Percentiles rank a stretch among this genome's conserved stretches.
These are phyloP conservation scores for Syngnathoides biaculeatus DNA, from an alignment of 2,113 vertebrate species.

Conservation along the genomic window DNA sequence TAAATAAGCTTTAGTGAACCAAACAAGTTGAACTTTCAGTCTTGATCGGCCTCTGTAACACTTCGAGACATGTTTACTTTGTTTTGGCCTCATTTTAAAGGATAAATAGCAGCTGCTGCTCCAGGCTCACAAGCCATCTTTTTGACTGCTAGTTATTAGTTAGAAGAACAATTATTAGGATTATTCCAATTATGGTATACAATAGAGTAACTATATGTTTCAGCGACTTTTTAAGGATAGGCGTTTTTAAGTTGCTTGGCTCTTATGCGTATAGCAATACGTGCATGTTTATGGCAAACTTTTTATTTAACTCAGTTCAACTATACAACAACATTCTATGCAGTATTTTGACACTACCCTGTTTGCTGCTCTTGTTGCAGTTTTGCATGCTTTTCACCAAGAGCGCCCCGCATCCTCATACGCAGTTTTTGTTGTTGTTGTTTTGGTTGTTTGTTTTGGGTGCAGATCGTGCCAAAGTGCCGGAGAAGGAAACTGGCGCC, in stretches of 20 bases:
- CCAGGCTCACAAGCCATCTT: constrained; percentile 14
- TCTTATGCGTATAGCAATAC: background rate
- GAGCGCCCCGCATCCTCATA: background rate
- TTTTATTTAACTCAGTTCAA: background rate
- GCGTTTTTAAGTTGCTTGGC: background rate
- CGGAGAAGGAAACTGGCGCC: constrained; percentile 38
- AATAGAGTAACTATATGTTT: background rate
- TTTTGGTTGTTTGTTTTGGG: constrained; percentile 8
- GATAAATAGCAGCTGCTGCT: constrained; percentile 18
- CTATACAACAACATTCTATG: background rate
- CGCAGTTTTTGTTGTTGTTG: background rate
- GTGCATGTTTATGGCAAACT: background rate
- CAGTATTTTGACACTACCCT: background rate
- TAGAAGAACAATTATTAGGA: background rate
- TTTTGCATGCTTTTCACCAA: background rate
- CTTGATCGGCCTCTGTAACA: constrained; percentile 14
- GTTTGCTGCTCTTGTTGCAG: background rate
- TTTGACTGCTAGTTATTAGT: background rate
- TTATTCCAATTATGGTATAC: background rate
- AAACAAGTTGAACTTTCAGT: constrained; percentile 24
- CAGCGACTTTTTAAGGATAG: background rate
- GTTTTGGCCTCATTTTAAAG: constrained; percentile 29
- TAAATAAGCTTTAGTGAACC: constrained; percentile 27
- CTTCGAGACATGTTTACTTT: background rate
- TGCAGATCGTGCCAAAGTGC: constrained; percentile 31